These are phyloP conservation scores for Perognathus longimembris DNA, from an alignment of 2,113 vertebrate genomes.

Conservation along the genomic window DNA sequence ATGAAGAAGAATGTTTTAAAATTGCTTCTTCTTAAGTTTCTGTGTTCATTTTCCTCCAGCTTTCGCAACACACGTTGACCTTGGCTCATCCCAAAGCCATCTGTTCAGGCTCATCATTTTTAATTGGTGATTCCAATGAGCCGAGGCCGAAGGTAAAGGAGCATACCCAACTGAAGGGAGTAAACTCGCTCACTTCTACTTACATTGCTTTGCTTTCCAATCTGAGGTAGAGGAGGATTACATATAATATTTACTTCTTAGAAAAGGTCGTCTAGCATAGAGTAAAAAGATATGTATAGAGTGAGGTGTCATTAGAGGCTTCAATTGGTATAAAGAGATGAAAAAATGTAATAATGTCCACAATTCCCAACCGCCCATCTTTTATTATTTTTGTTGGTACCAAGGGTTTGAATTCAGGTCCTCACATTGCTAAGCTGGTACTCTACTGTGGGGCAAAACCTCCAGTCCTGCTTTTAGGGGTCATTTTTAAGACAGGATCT, in stretches of 20 bases:
- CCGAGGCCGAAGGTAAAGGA: constrained; percentile 9
- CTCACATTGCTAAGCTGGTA: too few species aligned
- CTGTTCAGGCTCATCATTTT: constrained; percentile 4
- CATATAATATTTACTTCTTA: constrained; percentile 10
- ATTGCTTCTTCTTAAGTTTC: neutral
- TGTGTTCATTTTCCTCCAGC: neutral
- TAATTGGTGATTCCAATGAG: constrained; percentile 5
- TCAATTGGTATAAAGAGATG: neutral
- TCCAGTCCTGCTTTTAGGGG: too few species aligned
- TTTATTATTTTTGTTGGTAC: too few species aligned
- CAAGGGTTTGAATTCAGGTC: too few species aligned
- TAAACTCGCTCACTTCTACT: neutral
- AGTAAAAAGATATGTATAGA: neutral
- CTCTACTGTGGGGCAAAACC: too few species aligned
- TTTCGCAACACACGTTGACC: neutral
- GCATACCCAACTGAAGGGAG: neutral
- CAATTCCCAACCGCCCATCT: neutral
- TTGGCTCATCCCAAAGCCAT: neutral
- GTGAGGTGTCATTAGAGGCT: neutral
- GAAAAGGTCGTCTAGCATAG: neutral
- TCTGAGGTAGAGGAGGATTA: neutral
- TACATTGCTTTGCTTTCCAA: neutral
- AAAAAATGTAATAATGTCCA: neutral
- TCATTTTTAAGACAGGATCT: too few species aligned
- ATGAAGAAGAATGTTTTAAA: constrained; percentile 4